Percentiles rank a stretch among this genome's conserved stretches.
These are phyloP conservation scores for Hirtodrosophila cameraria DNA, from an alignment of 2,888 invertebrate species.

Conservation along the genomic window DNA sequence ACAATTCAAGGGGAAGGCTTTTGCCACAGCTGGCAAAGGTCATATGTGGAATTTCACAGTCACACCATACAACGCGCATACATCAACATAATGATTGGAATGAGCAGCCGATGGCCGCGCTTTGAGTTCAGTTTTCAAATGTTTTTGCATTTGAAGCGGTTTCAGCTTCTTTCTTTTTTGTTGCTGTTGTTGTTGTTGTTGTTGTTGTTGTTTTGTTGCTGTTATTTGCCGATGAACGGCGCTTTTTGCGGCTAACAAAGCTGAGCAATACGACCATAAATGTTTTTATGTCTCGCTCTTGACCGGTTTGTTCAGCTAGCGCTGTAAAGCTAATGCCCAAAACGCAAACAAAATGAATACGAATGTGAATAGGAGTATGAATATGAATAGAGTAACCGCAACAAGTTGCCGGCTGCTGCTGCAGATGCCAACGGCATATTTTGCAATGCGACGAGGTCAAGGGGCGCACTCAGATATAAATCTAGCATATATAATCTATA, in stretches of 20 bases:
- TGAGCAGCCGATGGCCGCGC: slow-evolving; percentile 45
- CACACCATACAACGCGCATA: slow-evolving; percentile 5
- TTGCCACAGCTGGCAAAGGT: slow-evolving; percentile 43
- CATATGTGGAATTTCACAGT: slow-evolving; percentile 59
- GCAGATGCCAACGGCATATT: slow-evolving; percentile 62
- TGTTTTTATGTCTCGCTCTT: slow-evolving; percentile 63
- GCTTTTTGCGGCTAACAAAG: slow-evolving; percentile 46
- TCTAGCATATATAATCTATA: slow-evolving; percentile 38
- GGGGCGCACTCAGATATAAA: slow-evolving; percentile 47
- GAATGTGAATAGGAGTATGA: too few species aligned
- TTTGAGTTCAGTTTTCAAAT: slow-evolving; percentile 33
- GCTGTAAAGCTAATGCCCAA: slow-evolving; percentile 18
- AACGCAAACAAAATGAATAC: slow-evolving; percentile 2
- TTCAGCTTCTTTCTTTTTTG: neutral
- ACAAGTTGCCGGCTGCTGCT: slow-evolving; percentile 47
- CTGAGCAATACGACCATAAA: slow-evolving; percentile 51
- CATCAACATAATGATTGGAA: slow-evolving; percentile 8
- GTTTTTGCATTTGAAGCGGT: slow-evolving; percentile 33
- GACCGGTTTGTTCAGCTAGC: slow-evolving; percentile 75
- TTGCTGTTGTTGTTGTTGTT: too few species aligned
- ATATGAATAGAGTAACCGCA: slow-evolving; percentile 17
- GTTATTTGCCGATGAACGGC: slow-evolving; percentile 46
- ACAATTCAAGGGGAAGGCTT: slow-evolving; percentile 70
- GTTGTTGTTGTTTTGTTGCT: too few species aligned
- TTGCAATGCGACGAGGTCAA: slow-evolving; percentile 72